These are phyloP conservation scores for Hylaeus volcanicus DNA, from an alignment of 1,140 invertebrate species.

Conservation along the genomic window DNA sequence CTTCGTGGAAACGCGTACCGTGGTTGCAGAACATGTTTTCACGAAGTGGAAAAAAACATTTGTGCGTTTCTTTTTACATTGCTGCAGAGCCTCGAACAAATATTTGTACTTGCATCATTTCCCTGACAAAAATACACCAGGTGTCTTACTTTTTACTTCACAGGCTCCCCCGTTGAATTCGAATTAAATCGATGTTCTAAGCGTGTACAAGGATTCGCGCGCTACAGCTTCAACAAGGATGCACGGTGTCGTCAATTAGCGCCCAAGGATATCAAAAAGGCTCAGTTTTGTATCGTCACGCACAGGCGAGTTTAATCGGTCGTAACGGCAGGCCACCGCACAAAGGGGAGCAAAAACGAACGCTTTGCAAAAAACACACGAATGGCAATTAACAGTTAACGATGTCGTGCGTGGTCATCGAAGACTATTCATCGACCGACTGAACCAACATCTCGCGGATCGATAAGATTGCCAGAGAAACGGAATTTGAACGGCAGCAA, in stretches of 20 bases:
- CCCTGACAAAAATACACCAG: neutral
- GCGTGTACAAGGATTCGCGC: too few species aligned
- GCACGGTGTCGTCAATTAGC: neutral
- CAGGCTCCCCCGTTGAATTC: too few species aligned
- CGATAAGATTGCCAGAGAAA: constrained; percentile 56
- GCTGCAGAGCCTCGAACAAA: too few species aligned
- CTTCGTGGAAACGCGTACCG: neutral
- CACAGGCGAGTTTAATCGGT: constrained; percentile 7
- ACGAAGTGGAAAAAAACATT: neutral
- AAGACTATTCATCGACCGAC: constrained; percentile 31
- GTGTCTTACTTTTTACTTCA: neutral
- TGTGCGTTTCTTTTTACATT: neutral
- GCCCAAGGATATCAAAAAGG: neutral
- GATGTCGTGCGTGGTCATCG: constrained; percentile 23
- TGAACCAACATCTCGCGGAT: constrained; percentile 28
- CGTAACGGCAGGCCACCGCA: neutral
- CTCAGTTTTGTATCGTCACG: constrained; percentile 1
- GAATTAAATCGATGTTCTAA: neutral
- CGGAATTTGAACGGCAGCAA: constrained; percentile 50
- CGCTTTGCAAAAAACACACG: neutral
- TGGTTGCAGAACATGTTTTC: neutral
- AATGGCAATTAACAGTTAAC: constrained; percentile 36
- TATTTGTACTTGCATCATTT: neutral
- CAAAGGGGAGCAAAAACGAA: neutral
- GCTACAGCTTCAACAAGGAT: neutral